Evolutionary conservation across 2,888 invertebrate genomes (phyloP).

Genomic region (Eristalis pertinax): DNA sequence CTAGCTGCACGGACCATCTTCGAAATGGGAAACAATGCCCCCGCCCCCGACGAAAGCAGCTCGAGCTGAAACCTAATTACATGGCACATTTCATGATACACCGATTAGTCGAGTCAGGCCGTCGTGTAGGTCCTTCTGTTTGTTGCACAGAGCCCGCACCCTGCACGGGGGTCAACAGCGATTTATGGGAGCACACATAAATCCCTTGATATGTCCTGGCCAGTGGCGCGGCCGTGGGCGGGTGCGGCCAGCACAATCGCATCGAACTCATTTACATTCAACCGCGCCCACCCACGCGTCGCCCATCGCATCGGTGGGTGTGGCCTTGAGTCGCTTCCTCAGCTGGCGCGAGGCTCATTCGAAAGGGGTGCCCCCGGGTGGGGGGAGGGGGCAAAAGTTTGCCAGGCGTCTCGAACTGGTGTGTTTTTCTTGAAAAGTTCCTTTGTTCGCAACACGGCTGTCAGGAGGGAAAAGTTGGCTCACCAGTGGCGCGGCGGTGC

Average conservation of each 20-base stretch:
- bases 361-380: background rate
- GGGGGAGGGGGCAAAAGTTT: background rate
- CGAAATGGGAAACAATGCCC: background rate
- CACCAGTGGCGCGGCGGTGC: background rate
- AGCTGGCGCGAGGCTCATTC: background rate
- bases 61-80: constrained; percentile 58
- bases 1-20: background rate
- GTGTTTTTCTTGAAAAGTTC: background rate
- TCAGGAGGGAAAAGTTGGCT: background rate
- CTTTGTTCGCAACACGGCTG: background rate
- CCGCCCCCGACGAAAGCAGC: background rate
- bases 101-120: constrained; percentile 53
- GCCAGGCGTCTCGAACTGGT: background rate
- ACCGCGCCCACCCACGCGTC: constrained; percentile 27
- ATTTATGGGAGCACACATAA: constrained; percentile 55
- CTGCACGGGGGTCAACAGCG: background rate
- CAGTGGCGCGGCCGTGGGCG: background rate
- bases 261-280: constrained; percentile 46
- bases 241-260: constrained; percentile 16
- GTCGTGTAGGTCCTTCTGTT: background rate
- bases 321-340: background rate
- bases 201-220: constrained; percentile 31
- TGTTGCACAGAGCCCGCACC: constrained; percentile 27
- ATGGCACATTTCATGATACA: constrained; percentile 59
- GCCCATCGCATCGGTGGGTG: background rate